These are phyloP conservation scores for Habropoda laboriosa DNA, from an alignment of 1,140 invertebrate genomes.

Conservation along the genomic window DNA sequence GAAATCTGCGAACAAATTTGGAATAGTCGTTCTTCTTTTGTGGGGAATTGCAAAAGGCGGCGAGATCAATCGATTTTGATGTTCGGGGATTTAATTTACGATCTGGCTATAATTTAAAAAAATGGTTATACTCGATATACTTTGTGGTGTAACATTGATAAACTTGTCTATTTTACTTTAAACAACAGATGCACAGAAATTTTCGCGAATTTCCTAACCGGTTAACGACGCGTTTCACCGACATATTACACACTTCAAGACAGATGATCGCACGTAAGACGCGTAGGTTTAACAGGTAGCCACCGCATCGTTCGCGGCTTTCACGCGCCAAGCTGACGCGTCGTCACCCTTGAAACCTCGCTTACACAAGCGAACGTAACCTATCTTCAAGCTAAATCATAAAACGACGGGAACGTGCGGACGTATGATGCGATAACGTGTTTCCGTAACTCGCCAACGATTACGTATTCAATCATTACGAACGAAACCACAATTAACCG, in stretches of 20 bases:
- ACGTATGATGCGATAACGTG: not conserved
- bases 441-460: not conserved
- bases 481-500: not conserved
- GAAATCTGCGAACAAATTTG: no score
- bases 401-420: constrained; percentile 2
- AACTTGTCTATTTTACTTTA: no score
- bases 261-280: no score
- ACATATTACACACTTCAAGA: not conserved
- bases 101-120: no score
- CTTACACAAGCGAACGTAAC: constrained; percentile 29
- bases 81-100: no score
- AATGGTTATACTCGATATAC: no score
- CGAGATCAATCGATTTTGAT: no score
- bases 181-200: no score
- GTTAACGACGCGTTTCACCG: not conserved
- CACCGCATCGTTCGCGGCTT: not conserved
- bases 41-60: no score
- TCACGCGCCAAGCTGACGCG: not conserved
- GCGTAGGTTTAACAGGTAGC: not conserved
- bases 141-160: no score
- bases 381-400: constrained; percentile 12
- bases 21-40: no score
- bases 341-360: constrained; percentile 23
- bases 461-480: constrained; percentile 1
- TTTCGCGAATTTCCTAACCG: not conserved